Evolutionary conservation across 2,113 vertebrate species (phyloP).

Genomic region (Cathartes aura): DNA sequence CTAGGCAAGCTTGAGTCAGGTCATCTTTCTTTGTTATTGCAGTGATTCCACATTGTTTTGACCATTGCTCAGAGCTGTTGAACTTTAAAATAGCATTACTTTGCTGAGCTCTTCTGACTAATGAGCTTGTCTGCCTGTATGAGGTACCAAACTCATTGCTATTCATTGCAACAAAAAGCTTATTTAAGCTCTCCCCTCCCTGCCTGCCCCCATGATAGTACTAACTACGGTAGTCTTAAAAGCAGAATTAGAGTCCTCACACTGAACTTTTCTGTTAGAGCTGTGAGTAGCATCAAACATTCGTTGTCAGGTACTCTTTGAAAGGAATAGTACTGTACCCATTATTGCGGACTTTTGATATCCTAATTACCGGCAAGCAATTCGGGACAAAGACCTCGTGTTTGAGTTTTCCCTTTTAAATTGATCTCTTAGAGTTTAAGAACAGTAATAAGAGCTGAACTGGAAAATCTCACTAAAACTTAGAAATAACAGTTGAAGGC

Average conservation of each 20-base stretch:
- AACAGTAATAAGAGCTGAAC: background rate
- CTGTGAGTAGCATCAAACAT: background rate
- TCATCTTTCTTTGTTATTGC: background rate
- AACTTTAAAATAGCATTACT: background rate
- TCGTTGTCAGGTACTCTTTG: background rate
- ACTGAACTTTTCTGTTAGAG: background rate
- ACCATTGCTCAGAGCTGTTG: background rate
- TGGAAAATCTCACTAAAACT: background rate
- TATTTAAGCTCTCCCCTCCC: background rate
- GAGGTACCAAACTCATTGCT: background rate
- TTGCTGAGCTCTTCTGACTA: background rate
- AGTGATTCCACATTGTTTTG: background rate
- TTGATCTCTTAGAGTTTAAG: background rate
- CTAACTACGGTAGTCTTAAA: background rate
- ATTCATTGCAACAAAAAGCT: background rate
- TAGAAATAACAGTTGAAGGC: background rate
- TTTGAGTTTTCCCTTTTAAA: background rate
- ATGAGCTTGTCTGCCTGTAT: background rate
- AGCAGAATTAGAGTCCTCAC: background rate
- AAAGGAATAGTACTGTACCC: background rate
- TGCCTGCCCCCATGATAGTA: background rate
- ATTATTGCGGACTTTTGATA: background rate
- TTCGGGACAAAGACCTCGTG: background rate
- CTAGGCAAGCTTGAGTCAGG: background rate
- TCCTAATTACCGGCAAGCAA: background rate